A percentile compares a stretch with the other conserved stretches of the same genome.
Conservation (phyloP, 2,113 vertebrate genomes). For the Hyla sarda region DNA sequence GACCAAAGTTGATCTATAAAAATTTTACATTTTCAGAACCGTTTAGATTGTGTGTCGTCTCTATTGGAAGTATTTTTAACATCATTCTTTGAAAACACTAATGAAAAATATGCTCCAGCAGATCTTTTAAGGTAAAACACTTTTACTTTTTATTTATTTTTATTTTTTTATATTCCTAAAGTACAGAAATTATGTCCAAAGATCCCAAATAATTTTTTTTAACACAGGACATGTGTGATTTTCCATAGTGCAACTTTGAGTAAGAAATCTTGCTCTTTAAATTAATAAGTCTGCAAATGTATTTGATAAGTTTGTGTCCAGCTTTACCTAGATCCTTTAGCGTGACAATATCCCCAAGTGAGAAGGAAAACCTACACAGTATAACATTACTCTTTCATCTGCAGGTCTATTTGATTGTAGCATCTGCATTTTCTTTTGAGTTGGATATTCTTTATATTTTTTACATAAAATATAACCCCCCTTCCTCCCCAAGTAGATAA, state of each 20-base stretch:
- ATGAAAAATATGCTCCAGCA: constrained; percentile 74
- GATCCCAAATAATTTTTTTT: too few relatives aligned
- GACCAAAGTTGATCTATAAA: background rate
- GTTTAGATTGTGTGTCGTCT: constrained; percentile 73
- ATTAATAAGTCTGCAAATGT: too few relatives aligned
- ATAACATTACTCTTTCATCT: background rate
- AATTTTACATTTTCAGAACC: constrained; percentile 74
- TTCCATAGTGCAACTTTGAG: background rate
- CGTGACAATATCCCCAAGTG: background rate
- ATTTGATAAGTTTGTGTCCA: background rate
- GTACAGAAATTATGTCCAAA: too few relatives aligned
- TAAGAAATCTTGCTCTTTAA: background rate
- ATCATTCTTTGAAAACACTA: constrained; percentile 82
- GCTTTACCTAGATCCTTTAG: background rate
- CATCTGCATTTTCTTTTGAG: background rate
- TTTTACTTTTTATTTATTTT: background rate
- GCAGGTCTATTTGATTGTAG: background rate
- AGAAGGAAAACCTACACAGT: background rate
- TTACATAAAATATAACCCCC: too few relatives aligned
- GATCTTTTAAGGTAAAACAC: constrained; percentile 82
- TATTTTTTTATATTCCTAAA: too few relatives aligned
- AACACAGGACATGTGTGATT: too few relatives aligned
- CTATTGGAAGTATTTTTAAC: constrained; percentile 85
- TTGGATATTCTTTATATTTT: too few relatives aligned
- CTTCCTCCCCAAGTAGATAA: too few relatives aligned